Evolutionary conservation across 2,113 vertebrate species (phyloP), one percentile per base, ranked within the genome.

Genomic region (Stigmatopora argus): DNA sequence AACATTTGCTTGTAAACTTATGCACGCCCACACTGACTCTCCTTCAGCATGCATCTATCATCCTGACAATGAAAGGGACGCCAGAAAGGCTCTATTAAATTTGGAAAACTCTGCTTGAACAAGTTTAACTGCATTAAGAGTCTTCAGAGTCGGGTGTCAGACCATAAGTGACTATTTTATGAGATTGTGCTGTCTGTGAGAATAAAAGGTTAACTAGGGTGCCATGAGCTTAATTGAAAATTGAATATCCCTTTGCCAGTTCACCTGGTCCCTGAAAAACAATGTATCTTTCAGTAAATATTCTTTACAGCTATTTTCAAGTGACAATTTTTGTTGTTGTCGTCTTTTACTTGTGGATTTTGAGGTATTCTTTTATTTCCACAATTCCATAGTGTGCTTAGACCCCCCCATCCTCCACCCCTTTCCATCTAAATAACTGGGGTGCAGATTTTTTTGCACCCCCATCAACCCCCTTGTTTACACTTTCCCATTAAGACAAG

Each of bases 1-100:
- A 89, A 89, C 85, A 86, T 83, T 82, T 81, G 83, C 81, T 74
- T 74, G 69, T 77, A 23, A 61, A n/a, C 59, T 66, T 74, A 14
- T 64, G 73, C 78, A 65, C 38, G 38, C 38, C 38, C 38, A 41
- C 9, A 41, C 69, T 66, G 66, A 23, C 64, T 71, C 84, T 60
- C 70, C 65, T 67, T 59, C 76, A 71, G 71, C 38, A 62, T 69
- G 77, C 81, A 85, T 87, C 84, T 78, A 77, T 85, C 78, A 83
- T 7, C 45, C n/a, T 56, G n/a, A 59, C 70, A 71, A 75, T 58
- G 81, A 70, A 73, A 68, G 75, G 1, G 13, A 66, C 73, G 77
- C 80, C 70, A 83, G 56, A 69, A 53, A 64, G 67, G 62, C 49
- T 70, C 71, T 72, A 74, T 73, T 71, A 77, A 71, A 69, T 74